Evolutionary conservation across 2,113 vertebrate genomes (phyloP).

Genomic region (Ceyx margarethae): DNA sequence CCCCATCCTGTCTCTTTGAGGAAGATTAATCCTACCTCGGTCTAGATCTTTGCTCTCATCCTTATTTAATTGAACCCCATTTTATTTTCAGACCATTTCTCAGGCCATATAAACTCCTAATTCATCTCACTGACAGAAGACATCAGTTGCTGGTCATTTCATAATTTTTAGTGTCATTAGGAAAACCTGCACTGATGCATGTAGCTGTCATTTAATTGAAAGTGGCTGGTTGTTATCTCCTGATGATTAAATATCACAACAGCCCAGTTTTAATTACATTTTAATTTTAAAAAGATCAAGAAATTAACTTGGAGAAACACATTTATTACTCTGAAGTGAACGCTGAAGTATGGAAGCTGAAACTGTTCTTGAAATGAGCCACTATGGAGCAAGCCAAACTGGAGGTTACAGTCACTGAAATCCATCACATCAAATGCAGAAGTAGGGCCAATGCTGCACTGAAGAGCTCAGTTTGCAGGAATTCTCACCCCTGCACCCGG

Average conservation of each 20-base stretch:
- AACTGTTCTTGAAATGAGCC: not conserved
- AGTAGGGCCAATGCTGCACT: not conserved
- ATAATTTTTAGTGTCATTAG: not conserved
- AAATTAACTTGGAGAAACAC: not conserved
- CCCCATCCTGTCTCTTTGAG: not conserved
- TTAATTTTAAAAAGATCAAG: not conserved
- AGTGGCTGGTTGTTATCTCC: not conserved
- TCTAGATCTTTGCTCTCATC: not conserved
- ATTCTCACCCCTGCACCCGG: not conserved
- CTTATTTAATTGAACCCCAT: not conserved
- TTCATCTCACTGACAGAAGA: not conserved
- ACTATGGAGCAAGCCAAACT: not conserved
- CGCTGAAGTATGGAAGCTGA: not conserved
- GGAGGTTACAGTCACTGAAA: not conserved
- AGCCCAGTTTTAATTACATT: not conserved
- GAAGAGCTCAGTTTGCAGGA: not conserved
- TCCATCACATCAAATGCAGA: not conserved
- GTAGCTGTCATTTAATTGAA: not conserved
- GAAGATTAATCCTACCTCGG: constrained; percentile 5
- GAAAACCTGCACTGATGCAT: not conserved
- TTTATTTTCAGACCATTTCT: not conserved
- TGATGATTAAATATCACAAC: not conserved
- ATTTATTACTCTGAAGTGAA: not conserved
- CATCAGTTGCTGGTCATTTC: not conserved
- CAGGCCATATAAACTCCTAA: not conserved